Evolutionary conservation across 2,888 invertebrate genomes (phyloP), one percentile per base, ranked within the genome.

Genomic region (Lucinisca nassula): DNA sequence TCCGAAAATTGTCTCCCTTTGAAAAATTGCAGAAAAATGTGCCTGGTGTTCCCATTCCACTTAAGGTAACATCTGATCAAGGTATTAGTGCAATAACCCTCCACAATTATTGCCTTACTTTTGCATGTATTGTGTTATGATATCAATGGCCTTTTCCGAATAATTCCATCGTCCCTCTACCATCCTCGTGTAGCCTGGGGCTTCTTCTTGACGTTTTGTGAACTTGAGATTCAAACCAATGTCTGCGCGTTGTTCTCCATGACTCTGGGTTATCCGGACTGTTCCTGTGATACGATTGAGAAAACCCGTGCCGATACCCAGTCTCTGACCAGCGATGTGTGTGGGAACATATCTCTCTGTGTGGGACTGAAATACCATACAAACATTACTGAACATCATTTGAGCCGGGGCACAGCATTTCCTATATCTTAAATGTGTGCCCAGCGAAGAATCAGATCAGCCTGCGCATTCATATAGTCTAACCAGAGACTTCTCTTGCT

Each of bases 141-240:
- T 96, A 0, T 97, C 97, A 0, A 98, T 95, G 49, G 98, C 97
- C 92, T 98, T 98, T 27, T 97, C 96, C 0, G 99, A 98, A 96
- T 99, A 99, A 32, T 97, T 96, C 99, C 99, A 99, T 4, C 94
- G 94, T 61, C 95, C 95, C 24, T 96, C 96, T 0, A 97, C 97
- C 80, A 95, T 98, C 78, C 97, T 98, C 0, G 98, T 98, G 96
- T 98, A 99, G 40, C 99, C 99, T 0, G 98, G 97, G 4, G 95
- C 94, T 97, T 98, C 97, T 94, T 97, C 97, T 92, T 97, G 97
- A 30, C 96, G 97, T 95, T 98, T 98, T 89, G 98, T 98, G 94
- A 98, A 98, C 96, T 99, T 99, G 32, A 99, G 97, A 95, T 99
- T 98, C 72, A 99, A 97, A 0, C 99, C 99, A 38, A 99, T 97